Conservation (phyloP, 2,888 invertebrate genomes). For the Urechis unicinctus region DNA sequence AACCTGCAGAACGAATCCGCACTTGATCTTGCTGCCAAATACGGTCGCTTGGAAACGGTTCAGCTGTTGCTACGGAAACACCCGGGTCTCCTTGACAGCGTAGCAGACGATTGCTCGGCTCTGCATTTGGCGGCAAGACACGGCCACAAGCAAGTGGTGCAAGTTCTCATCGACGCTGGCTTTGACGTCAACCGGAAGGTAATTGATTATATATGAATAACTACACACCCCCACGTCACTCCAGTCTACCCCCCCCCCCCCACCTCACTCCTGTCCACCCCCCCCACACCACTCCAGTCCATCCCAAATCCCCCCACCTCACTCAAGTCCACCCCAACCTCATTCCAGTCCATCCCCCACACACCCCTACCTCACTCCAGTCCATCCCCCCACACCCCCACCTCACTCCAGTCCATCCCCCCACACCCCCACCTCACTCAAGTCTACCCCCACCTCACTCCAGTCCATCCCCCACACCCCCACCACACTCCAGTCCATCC, state of each 20-base stretch:
- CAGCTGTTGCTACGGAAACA: slow-evolving; percentile 71
- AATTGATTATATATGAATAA: neutral
- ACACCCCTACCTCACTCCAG: too few relatives aligned
- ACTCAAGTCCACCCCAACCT: too few relatives aligned
- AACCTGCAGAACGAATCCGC: slow-evolving; percentile 69
- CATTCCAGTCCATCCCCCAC: too few relatives aligned
- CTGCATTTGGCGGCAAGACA: slow-evolving; percentile 89
- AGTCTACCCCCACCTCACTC: too few relatives aligned
- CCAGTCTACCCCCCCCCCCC: neutral
- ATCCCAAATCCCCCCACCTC: neutral
- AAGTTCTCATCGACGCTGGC: slow-evolving; percentile 73
- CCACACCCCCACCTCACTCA: too few relatives aligned
- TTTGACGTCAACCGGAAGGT: slow-evolving; percentile 70
- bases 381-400: too few relatives aligned
- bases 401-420: too few relatives aligned
- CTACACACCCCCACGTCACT: neutral
- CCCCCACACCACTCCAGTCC: neutral
- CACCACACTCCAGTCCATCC: too few relatives aligned
- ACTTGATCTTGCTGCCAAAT: slow-evolving; percentile 86
- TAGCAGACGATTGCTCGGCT: slow-evolving; percentile 69
- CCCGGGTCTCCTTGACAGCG: slow-evolving; percentile 69
- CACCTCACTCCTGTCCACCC: neutral
- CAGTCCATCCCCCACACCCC: too few relatives aligned
- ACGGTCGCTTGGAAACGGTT: slow-evolving; percentile 66
- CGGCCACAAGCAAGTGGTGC: slow-evolving; percentile 68